These are phyloP conservation scores for Liparis tanakae DNA, from an alignment of 2,797 vertebrate species.

Conservation along the genomic window DNA sequence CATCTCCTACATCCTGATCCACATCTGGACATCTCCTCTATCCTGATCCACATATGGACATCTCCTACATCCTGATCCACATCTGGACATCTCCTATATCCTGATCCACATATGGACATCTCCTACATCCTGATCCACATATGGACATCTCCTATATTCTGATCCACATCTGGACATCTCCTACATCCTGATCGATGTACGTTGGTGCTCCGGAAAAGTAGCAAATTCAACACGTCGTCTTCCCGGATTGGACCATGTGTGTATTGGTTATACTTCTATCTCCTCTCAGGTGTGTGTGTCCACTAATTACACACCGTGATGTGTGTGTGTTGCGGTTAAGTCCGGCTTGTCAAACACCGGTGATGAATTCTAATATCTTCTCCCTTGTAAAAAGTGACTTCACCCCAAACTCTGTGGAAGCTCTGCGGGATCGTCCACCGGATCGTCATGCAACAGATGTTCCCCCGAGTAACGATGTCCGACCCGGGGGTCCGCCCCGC, in stretches of 20 bases:
- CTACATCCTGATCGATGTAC: neutral
- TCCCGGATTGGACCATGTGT: neutral
- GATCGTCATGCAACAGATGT: constrained; percentile 35
- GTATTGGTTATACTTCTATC: neutral
- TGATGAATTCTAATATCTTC: neutral
- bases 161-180: no score
- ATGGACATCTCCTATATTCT: no score
- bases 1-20: no score
- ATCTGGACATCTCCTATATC: neutral
- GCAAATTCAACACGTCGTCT: neutral
- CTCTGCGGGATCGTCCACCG: neutral
- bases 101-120: no score
- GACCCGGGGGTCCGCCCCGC: constrained; percentile 18
- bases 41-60: no score
- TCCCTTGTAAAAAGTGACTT: neutral
- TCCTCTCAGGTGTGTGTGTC: neutral
- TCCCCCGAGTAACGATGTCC: constrained; percentile 17
- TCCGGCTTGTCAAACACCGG: neutral
- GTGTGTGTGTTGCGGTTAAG: neutral
- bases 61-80: no score
- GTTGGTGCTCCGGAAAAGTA: neutral
- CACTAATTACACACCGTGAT: no score
- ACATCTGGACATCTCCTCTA: no score
- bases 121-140: no score
- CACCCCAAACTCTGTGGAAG: no score